These are phyloP conservation scores for Parnassius smintheus DNA, from an alignment of 2,888 invertebrate genomes.

Conservation along the genomic window DNA sequence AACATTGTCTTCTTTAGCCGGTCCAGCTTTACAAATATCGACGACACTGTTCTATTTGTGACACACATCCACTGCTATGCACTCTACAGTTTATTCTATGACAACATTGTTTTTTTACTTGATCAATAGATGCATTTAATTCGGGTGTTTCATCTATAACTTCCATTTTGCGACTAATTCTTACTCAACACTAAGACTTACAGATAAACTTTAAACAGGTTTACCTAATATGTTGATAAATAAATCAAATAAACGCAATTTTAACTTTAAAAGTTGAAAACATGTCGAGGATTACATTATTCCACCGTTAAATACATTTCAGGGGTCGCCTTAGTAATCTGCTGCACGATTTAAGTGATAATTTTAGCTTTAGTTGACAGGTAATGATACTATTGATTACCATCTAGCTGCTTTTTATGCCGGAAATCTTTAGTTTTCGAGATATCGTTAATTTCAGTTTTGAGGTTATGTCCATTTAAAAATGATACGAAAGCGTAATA, in stretches of 20 bases:
- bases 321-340: too few species aligned
- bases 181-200: constrained; percentile 22
- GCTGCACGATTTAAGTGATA: too few species aligned
- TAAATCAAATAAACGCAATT: constrained; percentile 45
- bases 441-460: too few species aligned
- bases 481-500: too few species aligned
- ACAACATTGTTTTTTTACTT: constrained; percentile 44
- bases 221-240: constrained; percentile 51
- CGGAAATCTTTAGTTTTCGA: too few species aligned
- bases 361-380: too few species aligned
- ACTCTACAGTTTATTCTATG: constrained; percentile 41
- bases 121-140: constrained; percentile 41
- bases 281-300: constrained; percentile 22
- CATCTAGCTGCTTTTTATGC: too few species aligned
- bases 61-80: constrained; percentile 51
- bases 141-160: constrained; percentile 46
- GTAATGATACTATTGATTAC: too few species aligned
- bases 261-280: constrained; percentile 15
- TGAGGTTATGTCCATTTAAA: too few species aligned
- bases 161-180: constrained; percentile 43
- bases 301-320: constrained; percentile 6
- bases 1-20: constrained; percentile 13
- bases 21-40: constrained; percentile 32
- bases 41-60: constrained; percentile 66
- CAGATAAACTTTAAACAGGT: constrained; percentile 34